A percentile compares a stretch with the other conserved stretches of the same genome.
Conservation (phyloP, 2,888 invertebrate genomes). For the Caenorhabditis virilis region DNA sequence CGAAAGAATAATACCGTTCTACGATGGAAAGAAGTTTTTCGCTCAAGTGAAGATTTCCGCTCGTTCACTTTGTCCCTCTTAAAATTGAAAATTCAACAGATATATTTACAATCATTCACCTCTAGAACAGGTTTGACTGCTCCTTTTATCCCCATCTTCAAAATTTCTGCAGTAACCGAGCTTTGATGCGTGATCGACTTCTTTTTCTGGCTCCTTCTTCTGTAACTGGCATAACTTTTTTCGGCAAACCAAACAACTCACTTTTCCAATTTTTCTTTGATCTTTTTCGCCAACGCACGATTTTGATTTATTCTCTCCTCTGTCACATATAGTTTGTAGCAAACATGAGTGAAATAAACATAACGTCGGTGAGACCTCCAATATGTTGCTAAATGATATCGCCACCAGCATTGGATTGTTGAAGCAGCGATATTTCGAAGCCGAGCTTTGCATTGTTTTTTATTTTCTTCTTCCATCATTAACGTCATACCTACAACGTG, state of each 20-base stretch:
- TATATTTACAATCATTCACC: neutral
- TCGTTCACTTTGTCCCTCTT: too few relatives aligned
- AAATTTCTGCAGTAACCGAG: slow-evolving; percentile 28
- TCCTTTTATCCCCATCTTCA: slow-evolving; percentile 25
- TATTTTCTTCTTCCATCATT: slow-evolving; percentile 60
- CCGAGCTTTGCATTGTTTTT: slow-evolving; percentile 47
- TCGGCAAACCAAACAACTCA: neutral
- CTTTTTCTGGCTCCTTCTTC: slow-evolving; percentile 26
- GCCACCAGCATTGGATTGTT: slow-evolving; percentile 58
- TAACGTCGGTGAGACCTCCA: slow-evolving; percentile 37
- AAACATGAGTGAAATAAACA: slow-evolving; percentile 45
- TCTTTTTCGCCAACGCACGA: slow-evolving; percentile 40
- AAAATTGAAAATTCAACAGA: too few relatives aligned
- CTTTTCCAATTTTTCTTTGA: slow-evolving; percentile 43
- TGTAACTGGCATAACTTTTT: neutral
- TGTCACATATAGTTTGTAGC: slow-evolving; percentile 52
- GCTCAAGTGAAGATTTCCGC: too few relatives aligned
- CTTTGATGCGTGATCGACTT: slow-evolving; percentile 32
- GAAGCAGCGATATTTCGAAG: slow-evolving; percentile 55
- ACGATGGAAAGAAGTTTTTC: slow-evolving; percentile 17
- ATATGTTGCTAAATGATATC: slow-evolving; percentile 40
- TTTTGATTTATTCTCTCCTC: slow-evolving; percentile 53
- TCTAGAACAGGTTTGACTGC: slow-evolving; percentile 28
- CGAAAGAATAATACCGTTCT: slow-evolving; percentile 15
- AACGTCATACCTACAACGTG: slow-evolving; percentile 47